These are phyloP conservation scores for Pterocles burchelli DNA, from an alignment of 2,113 vertebrate genomes.

Conservation along the genomic window DNA sequence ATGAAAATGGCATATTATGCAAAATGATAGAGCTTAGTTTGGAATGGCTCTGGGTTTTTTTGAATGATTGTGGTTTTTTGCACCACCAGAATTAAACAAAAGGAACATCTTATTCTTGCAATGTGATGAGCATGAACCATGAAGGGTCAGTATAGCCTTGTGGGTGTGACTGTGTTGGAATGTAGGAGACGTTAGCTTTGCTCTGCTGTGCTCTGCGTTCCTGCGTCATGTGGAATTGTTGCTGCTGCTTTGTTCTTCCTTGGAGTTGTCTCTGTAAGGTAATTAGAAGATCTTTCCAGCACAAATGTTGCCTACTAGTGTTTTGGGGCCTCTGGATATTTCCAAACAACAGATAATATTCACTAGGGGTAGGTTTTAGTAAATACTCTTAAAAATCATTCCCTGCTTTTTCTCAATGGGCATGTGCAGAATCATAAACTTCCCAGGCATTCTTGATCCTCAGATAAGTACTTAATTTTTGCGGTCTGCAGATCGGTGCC, in stretches of 20 bases:
- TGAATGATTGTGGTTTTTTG: fast-evolving
- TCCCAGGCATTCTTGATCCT: background rate
- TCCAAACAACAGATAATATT: background rate
- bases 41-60: background rate
- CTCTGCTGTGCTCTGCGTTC: background rate
- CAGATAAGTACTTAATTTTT: background rate
- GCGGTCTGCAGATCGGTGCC: background rate
- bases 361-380: background rate
- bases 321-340: background rate
- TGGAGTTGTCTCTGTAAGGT: background rate
- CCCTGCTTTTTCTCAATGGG: background rate
- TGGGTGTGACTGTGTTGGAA: background rate
- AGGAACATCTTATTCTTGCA: background rate
- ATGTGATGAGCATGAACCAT: fast-evolving
- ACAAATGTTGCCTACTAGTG: background rate
- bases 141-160: background rate
- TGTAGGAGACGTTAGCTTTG: background rate
- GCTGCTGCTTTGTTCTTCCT: background rate
- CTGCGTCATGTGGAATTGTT: background rate
- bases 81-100: background rate
- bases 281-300: background rate
- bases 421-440: background rate
- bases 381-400: background rate
- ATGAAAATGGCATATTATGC: background rate
- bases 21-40: background rate